phyloP scores from a whole-genome alignment of 2,888 invertebrate genomes.

The Eupithecia vulgata region DNA sequence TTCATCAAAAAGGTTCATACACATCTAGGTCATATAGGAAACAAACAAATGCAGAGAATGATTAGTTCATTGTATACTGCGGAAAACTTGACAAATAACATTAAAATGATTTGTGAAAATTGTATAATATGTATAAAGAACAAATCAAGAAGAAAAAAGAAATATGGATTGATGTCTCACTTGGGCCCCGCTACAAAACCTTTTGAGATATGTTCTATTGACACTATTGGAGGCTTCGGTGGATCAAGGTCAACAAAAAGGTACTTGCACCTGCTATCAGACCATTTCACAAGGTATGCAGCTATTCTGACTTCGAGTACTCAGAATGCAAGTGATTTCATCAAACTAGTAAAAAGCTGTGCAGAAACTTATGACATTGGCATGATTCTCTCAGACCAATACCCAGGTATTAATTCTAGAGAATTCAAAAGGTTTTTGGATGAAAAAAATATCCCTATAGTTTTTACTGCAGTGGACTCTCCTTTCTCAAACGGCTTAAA shows the following conservation, averaged over 20 bases:
- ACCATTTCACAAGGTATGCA: neutral
- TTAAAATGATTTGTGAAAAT: neutral
- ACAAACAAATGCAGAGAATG: neutral
- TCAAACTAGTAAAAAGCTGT: neutral
- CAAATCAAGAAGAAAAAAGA: neutral
- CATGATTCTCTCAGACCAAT: slow-evolving; percentile 2
- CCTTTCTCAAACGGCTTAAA: slow-evolving; percentile 15
- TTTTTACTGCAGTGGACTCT: slow-evolving; percentile 12
- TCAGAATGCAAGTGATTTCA: neutral
- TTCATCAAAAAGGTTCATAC: neutral
- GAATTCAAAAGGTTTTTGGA: slow-evolving; percentile 11
- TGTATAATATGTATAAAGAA: neutral
- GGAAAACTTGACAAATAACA: neutral
- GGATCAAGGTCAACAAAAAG: neutral
- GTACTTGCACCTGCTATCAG: neutral
- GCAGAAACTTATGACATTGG: neutral
- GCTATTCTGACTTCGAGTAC: neutral
- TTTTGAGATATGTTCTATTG: neutral
- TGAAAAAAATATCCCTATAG: neutral
- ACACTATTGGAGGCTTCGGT: neutral
- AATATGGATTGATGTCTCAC: slow-evolving; percentile 1
- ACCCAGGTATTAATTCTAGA: slow-evolving; percentile 15
- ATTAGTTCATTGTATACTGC: neutral
- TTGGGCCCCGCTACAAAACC: neutral
- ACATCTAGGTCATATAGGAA: neutral